phyloP scores from a whole-genome alignment of 2,888 invertebrate genomes.

The Branchipolynoe longqiensis region DNA sequence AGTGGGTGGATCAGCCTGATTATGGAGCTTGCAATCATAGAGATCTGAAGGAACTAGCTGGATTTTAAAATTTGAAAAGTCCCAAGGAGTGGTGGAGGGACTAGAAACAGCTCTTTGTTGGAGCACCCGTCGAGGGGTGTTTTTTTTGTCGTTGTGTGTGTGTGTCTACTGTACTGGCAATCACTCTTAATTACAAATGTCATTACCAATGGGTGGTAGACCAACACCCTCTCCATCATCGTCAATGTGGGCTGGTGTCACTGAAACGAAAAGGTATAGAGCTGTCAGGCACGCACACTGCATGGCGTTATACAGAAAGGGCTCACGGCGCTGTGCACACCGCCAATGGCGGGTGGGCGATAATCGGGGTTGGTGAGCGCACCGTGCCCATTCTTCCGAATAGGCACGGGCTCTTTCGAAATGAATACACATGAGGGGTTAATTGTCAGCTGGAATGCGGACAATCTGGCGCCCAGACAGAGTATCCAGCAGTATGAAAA shows the following conservation, averaged over 20 bases:
- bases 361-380: no score
- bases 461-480: background rate
- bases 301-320: background rate
- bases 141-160: no score
- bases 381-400: background rate
- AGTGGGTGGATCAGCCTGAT: background rate
- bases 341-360: no score
- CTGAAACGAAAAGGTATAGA: constrained; percentile 52
- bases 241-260: constrained; percentile 56
- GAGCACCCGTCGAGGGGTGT: constrained; percentile 1
- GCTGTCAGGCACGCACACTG: background rate
- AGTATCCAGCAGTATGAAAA: no score
- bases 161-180: constrained; percentile 15
- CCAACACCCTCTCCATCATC: constrained; percentile 55
- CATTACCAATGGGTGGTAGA: constrained; percentile 58
- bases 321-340: background rate
- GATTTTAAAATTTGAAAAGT: constrained; percentile 19
- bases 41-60: no score
- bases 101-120: constrained; percentile 45
- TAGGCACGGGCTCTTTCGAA: background rate
- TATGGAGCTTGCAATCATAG: background rate
- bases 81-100: background rate
- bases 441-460: background rate
- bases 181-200: constrained; percentile 54
- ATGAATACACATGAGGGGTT: background rate